A percentile compares a stretch with the other conserved stretches of the same genome.
Conservation (phyloP, 2,797 vertebrate species). For the Myotis pilosus region DNA sequence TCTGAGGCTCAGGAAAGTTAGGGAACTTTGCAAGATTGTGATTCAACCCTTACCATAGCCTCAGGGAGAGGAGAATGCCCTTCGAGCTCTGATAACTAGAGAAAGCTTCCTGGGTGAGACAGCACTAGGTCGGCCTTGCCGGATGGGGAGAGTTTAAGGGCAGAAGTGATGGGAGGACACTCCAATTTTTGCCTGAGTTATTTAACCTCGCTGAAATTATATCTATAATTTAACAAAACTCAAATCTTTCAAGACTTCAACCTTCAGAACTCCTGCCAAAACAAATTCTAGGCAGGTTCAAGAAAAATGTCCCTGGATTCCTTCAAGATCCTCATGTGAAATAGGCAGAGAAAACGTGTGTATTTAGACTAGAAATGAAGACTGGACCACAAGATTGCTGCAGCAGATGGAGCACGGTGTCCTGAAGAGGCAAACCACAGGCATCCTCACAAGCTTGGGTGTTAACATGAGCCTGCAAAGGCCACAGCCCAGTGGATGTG, state of each 20-base stretch:
- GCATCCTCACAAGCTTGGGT: background rate
- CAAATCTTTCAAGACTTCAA: slow-evolving; percentile 61
- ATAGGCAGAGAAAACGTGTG: background rate
- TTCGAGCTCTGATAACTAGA: background rate
- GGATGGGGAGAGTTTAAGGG: background rate
- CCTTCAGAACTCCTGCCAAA: slow-evolving; percentile 71
- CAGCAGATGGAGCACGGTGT: background rate
- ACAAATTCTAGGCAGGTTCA: slow-evolving; percentile 67
- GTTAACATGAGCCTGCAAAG: background rate
- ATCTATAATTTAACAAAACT: slow-evolving; percentile 55
- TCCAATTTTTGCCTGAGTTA: slow-evolving; percentile 16
- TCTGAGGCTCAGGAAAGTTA: background rate
- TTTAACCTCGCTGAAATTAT: slow-evolving; percentile 57
- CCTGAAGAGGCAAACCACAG: background rate
- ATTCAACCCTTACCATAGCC: no score
- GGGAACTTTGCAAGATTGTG: background rate
- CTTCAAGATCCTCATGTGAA: slow-evolving; percentile 57
- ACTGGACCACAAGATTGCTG: background rate
- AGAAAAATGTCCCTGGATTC: slow-evolving; percentile 66
- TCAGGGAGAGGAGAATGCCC: background rate
- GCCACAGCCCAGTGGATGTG: background rate
- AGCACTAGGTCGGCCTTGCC: background rate
- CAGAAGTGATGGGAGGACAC: background rate
- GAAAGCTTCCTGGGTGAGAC: background rate
- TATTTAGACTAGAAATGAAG: slow-evolving; percentile 1